These are phyloP conservation scores for Capitella teleta DNA, from an alignment of 1,140 invertebrate genomes.

Conservation along the genomic window DNA sequence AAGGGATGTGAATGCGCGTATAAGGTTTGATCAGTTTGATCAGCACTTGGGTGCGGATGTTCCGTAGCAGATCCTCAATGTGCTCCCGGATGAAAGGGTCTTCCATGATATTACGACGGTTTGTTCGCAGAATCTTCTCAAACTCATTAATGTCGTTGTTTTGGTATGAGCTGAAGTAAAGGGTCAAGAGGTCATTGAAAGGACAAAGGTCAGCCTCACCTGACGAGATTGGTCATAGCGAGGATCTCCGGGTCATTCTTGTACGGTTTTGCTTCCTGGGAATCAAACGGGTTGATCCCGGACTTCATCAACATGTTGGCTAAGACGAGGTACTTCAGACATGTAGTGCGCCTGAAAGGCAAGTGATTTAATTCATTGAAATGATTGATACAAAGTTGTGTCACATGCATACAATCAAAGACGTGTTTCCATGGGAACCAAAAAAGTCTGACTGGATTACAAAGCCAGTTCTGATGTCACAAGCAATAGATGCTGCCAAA, in stretches of 20 bases:
- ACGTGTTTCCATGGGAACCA: no score
- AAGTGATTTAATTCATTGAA: no score
- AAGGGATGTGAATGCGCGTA: constrained; percentile 93
- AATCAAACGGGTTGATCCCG: constrained; percentile 99
- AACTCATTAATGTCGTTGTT: constrained; percentile 99
- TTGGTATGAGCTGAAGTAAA: constrained; percentile 67
- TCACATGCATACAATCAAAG: no score
- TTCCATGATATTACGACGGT: constrained; percentile 90
- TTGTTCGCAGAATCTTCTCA: constrained; percentile 89
- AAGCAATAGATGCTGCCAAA: no score
- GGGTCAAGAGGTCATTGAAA: background rate
- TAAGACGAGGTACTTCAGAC: constrained; percentile 94
- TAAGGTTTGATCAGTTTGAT: constrained; percentile 97
- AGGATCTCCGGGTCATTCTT: constrained; percentile 99
- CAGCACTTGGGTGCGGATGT: constrained; percentile 93
- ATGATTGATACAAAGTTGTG: no score
- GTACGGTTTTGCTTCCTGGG: constrained; percentile 98
- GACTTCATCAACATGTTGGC: constrained; percentile 99
- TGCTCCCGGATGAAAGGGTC: constrained; percentile 99
- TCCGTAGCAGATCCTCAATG: constrained; percentile 91
- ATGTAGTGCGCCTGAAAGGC: constrained; percentile 69
- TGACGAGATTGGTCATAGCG: constrained; percentile 98
- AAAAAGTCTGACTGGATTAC: no score
- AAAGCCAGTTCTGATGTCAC: no score
- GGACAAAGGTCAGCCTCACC: constrained; percentile 38